phyloP scores from a whole-genome alignment of 2,888 invertebrate genomes.

The Ornithoptera priamus region DNA sequence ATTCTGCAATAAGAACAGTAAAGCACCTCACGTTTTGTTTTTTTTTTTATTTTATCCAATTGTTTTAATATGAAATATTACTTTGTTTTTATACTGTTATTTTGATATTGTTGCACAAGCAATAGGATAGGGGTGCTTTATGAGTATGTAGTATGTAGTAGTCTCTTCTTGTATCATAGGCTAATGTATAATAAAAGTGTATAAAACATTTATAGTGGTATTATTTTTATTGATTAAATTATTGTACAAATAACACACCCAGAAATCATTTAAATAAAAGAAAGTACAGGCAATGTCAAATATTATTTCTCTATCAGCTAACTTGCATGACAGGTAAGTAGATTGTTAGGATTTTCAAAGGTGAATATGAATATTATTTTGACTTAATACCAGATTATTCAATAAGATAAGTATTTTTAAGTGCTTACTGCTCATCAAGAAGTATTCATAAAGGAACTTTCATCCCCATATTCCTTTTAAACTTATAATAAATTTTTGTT shows the following conservation, averaged over 20 bases:
- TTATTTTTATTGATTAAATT: neutral
- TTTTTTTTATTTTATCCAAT: neutral
- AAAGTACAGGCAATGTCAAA: too few relatives aligned
- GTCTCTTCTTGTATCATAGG: neutral
- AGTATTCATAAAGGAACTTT: too few relatives aligned
- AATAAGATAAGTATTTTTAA: too few relatives aligned
- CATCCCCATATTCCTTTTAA: too few relatives aligned
- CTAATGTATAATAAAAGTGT: neutral
- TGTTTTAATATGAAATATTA: neutral
- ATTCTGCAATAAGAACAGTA: conserved; percentile 9
- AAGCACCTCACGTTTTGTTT: neutral
- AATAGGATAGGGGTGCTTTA: neutral
- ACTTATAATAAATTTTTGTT: too few relatives aligned
- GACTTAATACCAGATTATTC: too few relatives aligned
- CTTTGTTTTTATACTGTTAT: neutral
- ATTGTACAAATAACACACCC: neutral
- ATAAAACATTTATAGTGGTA: neutral
- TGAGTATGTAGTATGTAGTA: neutral
- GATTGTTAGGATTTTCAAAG: too few relatives aligned
- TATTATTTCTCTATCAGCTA: too few relatives aligned
- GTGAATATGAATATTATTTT: too few relatives aligned
- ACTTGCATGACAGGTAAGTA: too few relatives aligned
- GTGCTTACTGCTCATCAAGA: too few relatives aligned
- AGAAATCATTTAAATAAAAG: too few relatives aligned
- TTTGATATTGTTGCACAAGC: neutral